Evolutionary conservation across 2,888 invertebrate genomes (phyloP), one percentile per base, ranked within the genome.

Genomic region (Neoascia interrupta): DNA sequence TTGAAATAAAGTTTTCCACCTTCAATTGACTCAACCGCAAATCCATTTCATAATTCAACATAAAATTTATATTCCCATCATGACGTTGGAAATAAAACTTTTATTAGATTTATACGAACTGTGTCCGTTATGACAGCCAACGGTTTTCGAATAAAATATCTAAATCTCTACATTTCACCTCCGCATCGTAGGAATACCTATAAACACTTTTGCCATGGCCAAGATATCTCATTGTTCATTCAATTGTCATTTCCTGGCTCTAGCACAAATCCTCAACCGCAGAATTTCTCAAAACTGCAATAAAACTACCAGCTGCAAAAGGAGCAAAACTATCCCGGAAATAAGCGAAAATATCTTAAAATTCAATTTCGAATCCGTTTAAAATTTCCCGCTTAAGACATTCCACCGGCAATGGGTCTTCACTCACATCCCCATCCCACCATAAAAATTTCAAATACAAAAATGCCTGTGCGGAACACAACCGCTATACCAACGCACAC

Each of bases 381-480:
- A 54, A 61, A 79, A 79, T 56, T 79, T n/a, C 49, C 79, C 79
- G 66, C 60, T 36, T n/a, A 34, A 49, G 43, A 58, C 39, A 72
- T 72, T 54, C 66, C 56, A 66, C 37, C 61, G 66, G 60, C 23
- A 51, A 43, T 56, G 39, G 68, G 47, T 61, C 74, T 47, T 51
- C 26, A 39, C 19, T 39, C n/a, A n/a, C n/a, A n/a, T n/a, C n/a
- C n/a, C n/a, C n/a, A n/a, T n/a, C 19, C 41, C 61, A 37, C 53
- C 37, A 28, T 19, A 16, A n/a, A n/a, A n/a, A n/a, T n/a, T 31
- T 31, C 31, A 3, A 4, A 5, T 6, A 31, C 31, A 31, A 31
- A 26, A 26, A 4, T 8, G 26, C 8, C 31, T 3, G 21, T 23
- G 43, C 54, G 54, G 37, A 51, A 3, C 31, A 11, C 51, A 75